Evolutionary conservation across 2,888 invertebrate genomes (phyloP), one percentile per base, ranked within the genome.

Genomic region (Melieria crassipennis): DNA sequence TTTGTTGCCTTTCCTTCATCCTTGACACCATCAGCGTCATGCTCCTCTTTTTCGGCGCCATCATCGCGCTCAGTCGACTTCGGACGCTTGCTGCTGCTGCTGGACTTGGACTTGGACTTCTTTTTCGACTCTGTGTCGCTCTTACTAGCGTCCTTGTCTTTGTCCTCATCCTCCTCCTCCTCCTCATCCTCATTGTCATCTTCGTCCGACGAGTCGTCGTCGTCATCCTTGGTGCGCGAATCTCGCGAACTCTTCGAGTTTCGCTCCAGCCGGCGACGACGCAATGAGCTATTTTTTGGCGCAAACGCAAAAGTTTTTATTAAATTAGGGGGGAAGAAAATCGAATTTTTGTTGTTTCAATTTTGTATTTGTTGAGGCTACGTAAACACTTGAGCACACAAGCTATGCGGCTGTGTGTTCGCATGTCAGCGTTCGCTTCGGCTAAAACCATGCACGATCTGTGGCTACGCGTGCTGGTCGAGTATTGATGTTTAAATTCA

Each of bases 161-260:
- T 75, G 70, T 80, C 80, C 57, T 87, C 88, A 6, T 86, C 87
- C 48, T 87, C 87, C 61, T 83, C 87, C 61, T 83, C 87, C 69
- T 87, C 88, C 7, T 73, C 73, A 45, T 76, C 72, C 4, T 74
- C 61, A 7, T 76, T 75, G 52, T 72, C 75, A 5, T 9, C 77
- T 48, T 73, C 76, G 60, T 85, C 85, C 67, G 88, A 88, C 55
- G 88, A 89, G 62, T 84, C 78, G 46, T 79, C 79, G 75, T 80
- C 78, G 58, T 74, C 77, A 13, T 80, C 80, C 57, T 77, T 82
- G 60, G 78, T 79, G 69, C 77, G 76, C 30, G 80, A 76, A 64
- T 76, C 73, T 45, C 75, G 78, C 65, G 76, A 81, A 79, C 80
- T 84, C 78, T 79, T 80, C 77, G 82, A 80, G 79, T 80, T 71